Conservation (phyloP, 2,797 vertebrate genomes). For the Falco naumanni region DNA sequence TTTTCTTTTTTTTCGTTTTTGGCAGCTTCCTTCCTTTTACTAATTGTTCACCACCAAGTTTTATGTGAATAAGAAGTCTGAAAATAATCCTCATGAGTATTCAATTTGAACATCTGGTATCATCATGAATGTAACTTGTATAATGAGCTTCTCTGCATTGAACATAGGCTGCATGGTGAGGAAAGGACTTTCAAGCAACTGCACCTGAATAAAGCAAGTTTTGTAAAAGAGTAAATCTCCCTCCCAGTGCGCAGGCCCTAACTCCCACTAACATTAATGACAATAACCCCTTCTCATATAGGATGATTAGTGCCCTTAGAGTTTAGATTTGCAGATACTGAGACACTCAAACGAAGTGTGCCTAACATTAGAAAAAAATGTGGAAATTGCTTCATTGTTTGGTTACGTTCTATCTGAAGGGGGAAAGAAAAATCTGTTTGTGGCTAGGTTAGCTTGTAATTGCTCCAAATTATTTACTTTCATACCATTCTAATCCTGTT, state of each 20-base stretch:
- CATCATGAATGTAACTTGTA: slow-evolving; percentile 32
- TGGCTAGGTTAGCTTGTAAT: slow-evolving; percentile 52
- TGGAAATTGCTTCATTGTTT: slow-evolving; percentile 59
- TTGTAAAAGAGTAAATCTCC: neutral
- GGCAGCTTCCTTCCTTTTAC: neutral
- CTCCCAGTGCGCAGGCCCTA: neutral
- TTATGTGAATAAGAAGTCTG: slow-evolving; percentile 32
- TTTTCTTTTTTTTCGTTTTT: neutral
- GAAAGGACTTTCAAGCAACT: slow-evolving; percentile 10
- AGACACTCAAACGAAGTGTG: slow-evolving; percentile 36
- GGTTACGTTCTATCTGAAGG: slow-evolving; percentile 54
- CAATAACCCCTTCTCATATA: neutral
- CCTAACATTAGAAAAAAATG: slow-evolving; percentile 49
- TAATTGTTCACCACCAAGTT: neutral
- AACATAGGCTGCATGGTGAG: neutral
- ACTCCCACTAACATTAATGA: slow-evolving; percentile 1
- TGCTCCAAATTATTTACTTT: slow-evolving; percentile 63
- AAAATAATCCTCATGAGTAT: slow-evolving; percentile 49
- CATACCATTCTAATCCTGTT: slow-evolving; percentile 63
- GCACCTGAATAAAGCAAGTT: slow-evolving; percentile 37
- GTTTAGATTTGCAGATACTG: slow-evolving; percentile 37
- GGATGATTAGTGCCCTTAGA: slow-evolving; percentile 28
- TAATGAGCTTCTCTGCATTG: slow-evolving; percentile 39
- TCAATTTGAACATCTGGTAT: slow-evolving; percentile 56
- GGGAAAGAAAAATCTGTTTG: slow-evolving; percentile 39